A percentile compares a stretch with the other conserved stretches of the same genome.
Evolutionary conservation across 2,797 vertebrate genomes (phyloP).

Genomic region (Ambastaia sidthimunki): DNA sequence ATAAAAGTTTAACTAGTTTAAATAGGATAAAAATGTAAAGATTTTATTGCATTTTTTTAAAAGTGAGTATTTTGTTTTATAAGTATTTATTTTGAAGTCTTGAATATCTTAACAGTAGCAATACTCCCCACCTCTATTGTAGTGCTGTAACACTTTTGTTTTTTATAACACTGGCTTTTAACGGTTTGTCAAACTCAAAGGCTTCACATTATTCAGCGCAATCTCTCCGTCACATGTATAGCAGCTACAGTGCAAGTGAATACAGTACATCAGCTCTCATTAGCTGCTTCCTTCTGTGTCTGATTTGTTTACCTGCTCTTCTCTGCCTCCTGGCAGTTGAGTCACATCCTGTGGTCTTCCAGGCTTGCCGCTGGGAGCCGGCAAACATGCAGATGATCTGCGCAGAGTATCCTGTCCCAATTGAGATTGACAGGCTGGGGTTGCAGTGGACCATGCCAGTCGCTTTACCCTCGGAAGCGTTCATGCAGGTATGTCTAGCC

Average conservation of each 20-base stretch:
- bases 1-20: no score
- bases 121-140: background rate
- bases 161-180: conserved; percentile 12
- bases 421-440: conserved; percentile 52
- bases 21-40: no score
- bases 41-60: background rate
- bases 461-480: conserved; percentile 30
- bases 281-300: conserved; percentile 46
- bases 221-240: conserved; percentile 48
- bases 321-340: conserved; percentile 51
- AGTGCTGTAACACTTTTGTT: background rate
- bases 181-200: conserved; percentile 38
- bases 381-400: conserved; percentile 52
- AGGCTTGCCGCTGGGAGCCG: conserved; percentile 39
- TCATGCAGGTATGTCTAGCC: conserved; percentile 36
- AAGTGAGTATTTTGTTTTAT: background rate
- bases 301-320: conserved; percentile 55
- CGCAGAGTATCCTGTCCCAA: conserved; percentile 41
- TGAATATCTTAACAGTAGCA: conserved; percentile 7
- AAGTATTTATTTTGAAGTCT: background rate
- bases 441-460: conserved; percentile 36
- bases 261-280: conserved; percentile 57
- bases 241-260: conserved; percentile 21
- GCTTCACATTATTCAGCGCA: conserved; percentile 48
- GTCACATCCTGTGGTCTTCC: conserved; percentile 46